phyloP scores from a whole-genome alignment of 2,888 invertebrate genomes.

The Lycia hirtaria region DNA sequence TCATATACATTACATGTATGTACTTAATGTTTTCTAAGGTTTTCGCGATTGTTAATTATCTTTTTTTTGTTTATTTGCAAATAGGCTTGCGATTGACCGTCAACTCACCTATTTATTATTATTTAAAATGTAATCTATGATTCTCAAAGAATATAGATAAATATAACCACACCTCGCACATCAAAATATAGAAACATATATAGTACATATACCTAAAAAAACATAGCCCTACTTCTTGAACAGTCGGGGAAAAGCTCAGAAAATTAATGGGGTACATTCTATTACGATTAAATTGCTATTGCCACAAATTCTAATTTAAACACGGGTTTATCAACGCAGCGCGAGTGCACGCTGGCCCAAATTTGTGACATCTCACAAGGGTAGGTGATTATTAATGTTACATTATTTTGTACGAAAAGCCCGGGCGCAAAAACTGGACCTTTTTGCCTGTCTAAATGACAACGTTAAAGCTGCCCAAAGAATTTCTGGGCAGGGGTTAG shows the following conservation, averaged over 20 bases:
- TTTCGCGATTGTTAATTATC: too few species aligned
- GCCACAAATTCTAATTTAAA: conserved; percentile 51
- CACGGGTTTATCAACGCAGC: conserved; percentile 57
- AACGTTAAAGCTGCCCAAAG: conserved; percentile 63
- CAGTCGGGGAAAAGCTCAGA: not conserved
- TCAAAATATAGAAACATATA: too few species aligned
- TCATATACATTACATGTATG: too few species aligned
- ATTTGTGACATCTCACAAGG: conserved; percentile 64
- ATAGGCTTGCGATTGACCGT: too few species aligned
- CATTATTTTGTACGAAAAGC: conserved; percentile 69
- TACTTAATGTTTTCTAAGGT: too few species aligned
- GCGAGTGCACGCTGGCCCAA: conserved; percentile 58
- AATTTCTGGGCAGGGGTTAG: conserved; percentile 50
- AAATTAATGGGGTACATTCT: conserved; percentile 47
- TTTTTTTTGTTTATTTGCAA: too few species aligned
- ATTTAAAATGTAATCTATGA: too few species aligned
- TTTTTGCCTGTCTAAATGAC: conserved; percentile 69
- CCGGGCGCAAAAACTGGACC: conserved; percentile 66
- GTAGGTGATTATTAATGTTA: conserved; percentile 72
- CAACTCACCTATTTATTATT: too few species aligned
- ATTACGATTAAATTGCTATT: conserved; percentile 46
- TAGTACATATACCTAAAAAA: too few species aligned
- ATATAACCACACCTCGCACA: too few species aligned
- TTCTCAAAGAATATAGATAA: too few species aligned
- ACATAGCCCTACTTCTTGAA: too few species aligned